These are phyloP conservation scores for Megastigmus dorsalis DNA, from an alignment of 2,888 invertebrate genomes.

Conservation along the genomic window DNA sequence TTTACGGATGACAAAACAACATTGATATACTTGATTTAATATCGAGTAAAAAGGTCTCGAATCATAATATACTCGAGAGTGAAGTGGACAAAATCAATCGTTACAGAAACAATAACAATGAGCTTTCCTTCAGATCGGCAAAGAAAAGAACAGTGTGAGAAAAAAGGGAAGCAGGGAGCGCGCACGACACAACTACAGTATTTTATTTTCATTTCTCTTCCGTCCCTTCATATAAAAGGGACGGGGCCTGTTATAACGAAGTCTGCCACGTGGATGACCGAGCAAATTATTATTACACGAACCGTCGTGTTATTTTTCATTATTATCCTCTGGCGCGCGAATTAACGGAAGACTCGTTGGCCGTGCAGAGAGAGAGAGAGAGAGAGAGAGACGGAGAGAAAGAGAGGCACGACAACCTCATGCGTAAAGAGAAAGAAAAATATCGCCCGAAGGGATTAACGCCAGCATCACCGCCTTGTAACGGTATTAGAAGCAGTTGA, in stretches of 20 bases:
- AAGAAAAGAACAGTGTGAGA: too few relatives aligned
- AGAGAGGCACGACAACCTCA: too few relatives aligned
- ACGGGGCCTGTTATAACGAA: constrained; percentile 58
- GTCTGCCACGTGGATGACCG: constrained; percentile 57
- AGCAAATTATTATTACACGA: constrained; percentile 56
- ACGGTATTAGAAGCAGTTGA: not conserved
- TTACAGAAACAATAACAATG: not conserved
- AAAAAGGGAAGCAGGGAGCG: not conserved
- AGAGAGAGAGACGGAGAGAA: too few relatives aligned
- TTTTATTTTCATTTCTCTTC: too few relatives aligned
- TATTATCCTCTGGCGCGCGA: constrained; percentile 30
- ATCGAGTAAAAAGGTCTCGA: too few relatives aligned
- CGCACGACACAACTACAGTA: not conserved
- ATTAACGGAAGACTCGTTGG: constrained; percentile 29
- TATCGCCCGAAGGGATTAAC: not conserved
- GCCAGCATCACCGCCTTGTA: not conserved
- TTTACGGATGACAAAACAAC: too few relatives aligned
- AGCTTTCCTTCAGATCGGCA: constrained; percentile 55
- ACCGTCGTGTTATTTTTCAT: constrained; percentile 40
- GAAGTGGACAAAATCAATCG: not conserved
- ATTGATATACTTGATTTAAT: too few relatives aligned
- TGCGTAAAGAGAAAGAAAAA: too few relatives aligned
- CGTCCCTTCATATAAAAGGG: too few relatives aligned
- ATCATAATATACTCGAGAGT: not conserved
- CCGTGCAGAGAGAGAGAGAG: too few relatives aligned